Base-by-base conservation (phyloP, 2,113 vertebrate species). In the Myxocyprinus asiaticus region DNA sequence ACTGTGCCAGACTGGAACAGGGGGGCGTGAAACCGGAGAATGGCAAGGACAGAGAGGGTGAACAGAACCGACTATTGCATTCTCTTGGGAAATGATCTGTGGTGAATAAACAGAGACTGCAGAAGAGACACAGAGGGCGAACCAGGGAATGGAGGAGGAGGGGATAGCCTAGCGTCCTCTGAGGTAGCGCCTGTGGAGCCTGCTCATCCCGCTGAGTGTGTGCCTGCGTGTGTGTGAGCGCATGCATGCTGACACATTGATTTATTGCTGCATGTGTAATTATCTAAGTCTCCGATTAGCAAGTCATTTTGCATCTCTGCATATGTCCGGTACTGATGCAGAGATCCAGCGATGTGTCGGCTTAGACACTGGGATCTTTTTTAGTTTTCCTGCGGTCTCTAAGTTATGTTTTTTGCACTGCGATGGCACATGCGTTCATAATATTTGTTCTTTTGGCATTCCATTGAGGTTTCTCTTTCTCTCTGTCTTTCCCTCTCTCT, bases 181-280 rank as follows among this genome's bases (percentile, higher is more conserved):
- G 67, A 67, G 73, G 73, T 73, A 82, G 69, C 45, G 83, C 79
- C 80, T 82, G 83, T 79, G 72, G 83, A 84, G 76, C 53, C 61
- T 70, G 55, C 59, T 81, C 64, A 11, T 44, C 12, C 43, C 68
- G 58, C 72, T 73, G 61, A 7, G 15, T 14, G 55, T 61, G 69
- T 71, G 45, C 15, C 42, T 15, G 67, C 58, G 59, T 67, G 67
- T 67, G 67, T 33, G 22, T 33, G 22, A 33, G 22, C 1, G 22
- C 22, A 33, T 66, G 74, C 7, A 44, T 77, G 80, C 56, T 68
- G 59, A 56, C 51, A 48, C 48, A 47, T 63, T 63, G 63, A 75
- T 64, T 73, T 65, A 62, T 72, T 62, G 58, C 72, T 61, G 22
- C 48, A 50, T 73, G 62, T 66, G 64, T 67, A 64, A 58, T 79